Conservation (phyloP, 2,888 invertebrate species). For the Antheraea yamamai region DNA sequence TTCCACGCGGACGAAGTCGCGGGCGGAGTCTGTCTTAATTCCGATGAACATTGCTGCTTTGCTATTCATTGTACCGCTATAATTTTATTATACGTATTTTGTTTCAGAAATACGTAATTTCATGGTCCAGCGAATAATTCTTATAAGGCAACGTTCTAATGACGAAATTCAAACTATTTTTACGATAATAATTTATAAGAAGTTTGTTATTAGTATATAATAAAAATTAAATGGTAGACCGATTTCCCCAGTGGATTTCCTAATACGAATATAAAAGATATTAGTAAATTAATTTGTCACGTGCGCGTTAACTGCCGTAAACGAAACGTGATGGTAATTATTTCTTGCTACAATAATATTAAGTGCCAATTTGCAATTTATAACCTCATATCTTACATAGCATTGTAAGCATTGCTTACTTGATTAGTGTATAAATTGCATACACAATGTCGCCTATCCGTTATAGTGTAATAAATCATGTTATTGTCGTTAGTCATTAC, state of each 20-base stretch:
- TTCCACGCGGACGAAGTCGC: too few relatives aligned
- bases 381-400: conserved; percentile 24
- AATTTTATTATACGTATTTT: neutral
- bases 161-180: neutral
- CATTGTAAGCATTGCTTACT: conserved; percentile 7
- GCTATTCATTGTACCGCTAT: neutral
- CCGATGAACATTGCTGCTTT: neutral
- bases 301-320: conserved; percentile 14
- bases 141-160: neutral
- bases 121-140: neutral
- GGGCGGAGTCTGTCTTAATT: too few relatives aligned
- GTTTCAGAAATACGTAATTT: neutral
- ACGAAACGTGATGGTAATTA: conserved; percentile 38
- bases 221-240: neutral
- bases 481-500: neutral
- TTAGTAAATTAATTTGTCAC: conserved; percentile 16
- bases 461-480: conserved; percentile 5
- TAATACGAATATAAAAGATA: neutral
- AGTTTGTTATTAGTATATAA: neutral
- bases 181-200: neutral
- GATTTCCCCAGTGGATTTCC: neutral
- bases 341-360: conserved; percentile 25
- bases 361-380: conserved; percentile 40
- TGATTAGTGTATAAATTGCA: conserved; percentile 9
- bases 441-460: conserved; percentile 4